These are phyloP conservation scores for Argyresthia albistria DNA, from an alignment of 2,888 invertebrate species.

Conservation along the genomic window DNA sequence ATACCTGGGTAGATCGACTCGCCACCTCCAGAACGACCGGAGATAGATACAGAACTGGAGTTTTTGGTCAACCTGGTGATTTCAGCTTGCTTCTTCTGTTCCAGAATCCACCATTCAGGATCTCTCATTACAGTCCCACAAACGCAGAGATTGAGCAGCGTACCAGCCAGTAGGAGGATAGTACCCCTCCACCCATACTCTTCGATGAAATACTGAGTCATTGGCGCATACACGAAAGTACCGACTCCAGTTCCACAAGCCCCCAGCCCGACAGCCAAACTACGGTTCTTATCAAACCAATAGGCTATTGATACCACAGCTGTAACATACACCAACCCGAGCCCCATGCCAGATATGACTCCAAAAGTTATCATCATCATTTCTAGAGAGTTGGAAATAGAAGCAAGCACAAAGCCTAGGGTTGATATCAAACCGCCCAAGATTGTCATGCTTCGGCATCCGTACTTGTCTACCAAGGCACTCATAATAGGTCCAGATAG, in stretches of 20 bases:
- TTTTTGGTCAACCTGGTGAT: constrained; percentile 50
- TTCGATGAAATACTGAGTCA: constrained; percentile 84
- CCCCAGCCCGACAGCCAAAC: constrained; percentile 88
- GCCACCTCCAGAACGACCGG: constrained; percentile 46
- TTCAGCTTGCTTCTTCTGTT: constrained; percentile 68
- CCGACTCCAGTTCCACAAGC: constrained; percentile 93
- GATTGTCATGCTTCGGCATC: constrained; percentile 85
- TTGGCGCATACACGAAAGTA: constrained; percentile 89
- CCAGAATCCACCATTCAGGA: constrained; percentile 84
- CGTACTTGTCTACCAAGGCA: constrained; percentile 87
- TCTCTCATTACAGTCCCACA: constrained; percentile 91
- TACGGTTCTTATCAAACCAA: constrained; percentile 92
- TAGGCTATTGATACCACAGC: constrained; percentile 93
- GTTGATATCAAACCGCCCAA: constrained; percentile 81
- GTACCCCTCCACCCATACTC: constrained; percentile 91
- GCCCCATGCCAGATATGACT: constrained; percentile 85
- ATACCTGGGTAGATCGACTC: constrained; percentile 50
- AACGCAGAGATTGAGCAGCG: constrained; percentile 87
- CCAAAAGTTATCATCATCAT: constrained; percentile 90
- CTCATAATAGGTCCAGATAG: constrained; percentile 88
- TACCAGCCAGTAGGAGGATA: constrained; percentile 84
- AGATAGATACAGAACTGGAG: constrained; percentile 64
- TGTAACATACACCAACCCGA: constrained; percentile 89
- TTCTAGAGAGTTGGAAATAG: constrained; percentile 79
- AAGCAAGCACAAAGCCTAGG: constrained; percentile 83